phyloP scores from a whole-genome alignment of 2,888 invertebrate genomes.

The Nymphalis c-album region DNA sequence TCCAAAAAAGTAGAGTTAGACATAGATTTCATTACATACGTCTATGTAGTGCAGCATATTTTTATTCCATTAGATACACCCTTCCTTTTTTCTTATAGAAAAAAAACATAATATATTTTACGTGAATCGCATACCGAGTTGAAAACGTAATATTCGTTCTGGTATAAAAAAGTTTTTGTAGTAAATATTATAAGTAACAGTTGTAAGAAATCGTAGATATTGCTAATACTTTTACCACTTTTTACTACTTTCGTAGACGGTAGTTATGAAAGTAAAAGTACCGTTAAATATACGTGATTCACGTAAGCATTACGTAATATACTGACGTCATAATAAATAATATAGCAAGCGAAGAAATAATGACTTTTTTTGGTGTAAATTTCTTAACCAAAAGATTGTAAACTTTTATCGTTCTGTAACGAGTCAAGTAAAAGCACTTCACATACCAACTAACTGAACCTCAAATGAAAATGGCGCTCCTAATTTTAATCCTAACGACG shows the following conservation, averaged over 20 bases:
- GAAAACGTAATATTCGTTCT: too few species aligned
- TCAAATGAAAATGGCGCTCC: constrained; percentile 27
- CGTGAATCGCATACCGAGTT: too few species aligned
- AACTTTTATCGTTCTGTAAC: constrained; percentile 22
- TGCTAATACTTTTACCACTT: not conserved
- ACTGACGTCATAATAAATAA: not conserved
- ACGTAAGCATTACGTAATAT: constrained; percentile 4
- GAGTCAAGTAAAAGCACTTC: constrained; percentile 18
- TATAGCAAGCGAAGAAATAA: not conserved
- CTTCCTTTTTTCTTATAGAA: too few species aligned
- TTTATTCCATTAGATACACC: too few species aligned
- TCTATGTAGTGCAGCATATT: too few species aligned
- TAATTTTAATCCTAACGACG: constrained; percentile 37
- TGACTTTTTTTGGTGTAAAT: too few species aligned
- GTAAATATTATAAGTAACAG: constrained; percentile 1
- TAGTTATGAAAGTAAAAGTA: constrained; percentile 7
- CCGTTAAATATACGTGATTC: not conserved
- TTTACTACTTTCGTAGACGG: not conserved
- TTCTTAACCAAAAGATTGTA: constrained; percentile 7
- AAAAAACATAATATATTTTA: too few species aligned
- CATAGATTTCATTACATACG: too few species aligned
- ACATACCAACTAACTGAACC: constrained; percentile 4
- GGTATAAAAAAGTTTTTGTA: not conserved
- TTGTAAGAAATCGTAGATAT: not conserved
- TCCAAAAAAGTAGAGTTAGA: too few species aligned